Conservation (phyloP, 2,888 invertebrate species). For the Ornithoptera alexandrae region DNA sequence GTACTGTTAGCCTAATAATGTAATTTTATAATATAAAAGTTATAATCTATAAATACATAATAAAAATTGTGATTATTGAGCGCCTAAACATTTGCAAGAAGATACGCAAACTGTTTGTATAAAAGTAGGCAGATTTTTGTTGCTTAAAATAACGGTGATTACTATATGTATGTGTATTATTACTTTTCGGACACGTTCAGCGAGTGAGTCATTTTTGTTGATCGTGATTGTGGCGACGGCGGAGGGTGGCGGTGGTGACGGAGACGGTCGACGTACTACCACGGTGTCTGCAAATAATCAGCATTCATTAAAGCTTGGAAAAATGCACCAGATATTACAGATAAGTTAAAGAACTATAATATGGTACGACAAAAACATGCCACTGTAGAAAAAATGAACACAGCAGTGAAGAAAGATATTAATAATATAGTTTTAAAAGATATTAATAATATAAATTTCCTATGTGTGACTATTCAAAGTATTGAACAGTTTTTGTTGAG, state of each 20-base stretch:
- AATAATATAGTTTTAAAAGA: not conserved
- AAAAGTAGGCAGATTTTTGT: not conserved
- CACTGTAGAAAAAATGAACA: not conserved
- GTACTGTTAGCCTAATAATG: too few relatives aligned
- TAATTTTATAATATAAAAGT: too few relatives aligned
- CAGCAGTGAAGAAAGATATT: not conserved
- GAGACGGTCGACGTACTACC: conserved; percentile 74
- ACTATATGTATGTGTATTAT: conserved; percentile 11
- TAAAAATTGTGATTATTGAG: not conserved
- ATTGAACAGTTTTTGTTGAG: not conserved
- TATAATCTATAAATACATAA: too few relatives aligned
- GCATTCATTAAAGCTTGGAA: not conserved
- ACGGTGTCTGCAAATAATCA: conserved; percentile 54
- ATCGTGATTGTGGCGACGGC: conserved; percentile 80
- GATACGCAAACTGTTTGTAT: not conserved
- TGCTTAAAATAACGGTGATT: not conserved
- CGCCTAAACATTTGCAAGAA: not conserved
- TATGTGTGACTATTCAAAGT: not conserved
- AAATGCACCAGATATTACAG: not conserved
- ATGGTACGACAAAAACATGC: not conserved
- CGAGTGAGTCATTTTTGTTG: conserved; percentile 84
- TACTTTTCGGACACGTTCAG: conserved; percentile 85
- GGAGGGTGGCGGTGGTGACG: conserved; percentile 64
- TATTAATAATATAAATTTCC: not conserved
- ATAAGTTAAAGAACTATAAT: not conserved